Percentiles rank a stretch among this genome's conserved stretches.
phyloP scores from a whole-genome alignment of 2,888 invertebrate species.

The Fabriciana adippe region DNA sequence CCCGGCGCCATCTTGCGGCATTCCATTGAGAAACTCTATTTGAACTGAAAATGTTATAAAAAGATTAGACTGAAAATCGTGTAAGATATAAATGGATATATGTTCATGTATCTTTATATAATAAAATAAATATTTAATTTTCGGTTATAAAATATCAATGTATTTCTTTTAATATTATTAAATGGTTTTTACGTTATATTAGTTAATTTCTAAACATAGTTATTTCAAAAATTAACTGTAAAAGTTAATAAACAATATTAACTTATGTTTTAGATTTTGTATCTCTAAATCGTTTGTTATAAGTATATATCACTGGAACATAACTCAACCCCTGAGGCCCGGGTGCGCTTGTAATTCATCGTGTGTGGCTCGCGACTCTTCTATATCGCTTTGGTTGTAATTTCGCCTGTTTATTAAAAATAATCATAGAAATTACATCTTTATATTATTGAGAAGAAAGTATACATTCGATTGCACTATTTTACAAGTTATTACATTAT shows the following conservation, averaged over 20 bases:
- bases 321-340: conserved; percentile 69
- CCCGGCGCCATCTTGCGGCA: conserved; percentile 68
- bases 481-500: conserved; percentile 46
- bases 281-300: conserved; percentile 66
- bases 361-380: conserved; percentile 79
- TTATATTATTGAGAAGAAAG: conserved; percentile 45
- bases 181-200: neutral
- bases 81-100: too few species aligned
- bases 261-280: conserved; percentile 48
- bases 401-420: conserved; percentile 50
- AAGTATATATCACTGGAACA: conserved; percentile 71
- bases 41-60: conserved; percentile 37
- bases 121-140: too few species aligned
- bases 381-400: conserved; percentile 59
- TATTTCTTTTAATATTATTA: too few species aligned
- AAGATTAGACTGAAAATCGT: neutral
- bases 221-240: neutral
- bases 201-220: neutral
- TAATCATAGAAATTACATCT: conserved; percentile 48
- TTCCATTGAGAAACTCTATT: conserved; percentile 47
- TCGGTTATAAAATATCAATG: too few species aligned
- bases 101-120: too few species aligned
- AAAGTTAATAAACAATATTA: too few species aligned
- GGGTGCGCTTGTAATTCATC: conserved; percentile 76
- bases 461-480: conserved; percentile 42